Conservation (phyloP, 2,888 invertebrate species). For the Latrodectus hesperus region DNA sequence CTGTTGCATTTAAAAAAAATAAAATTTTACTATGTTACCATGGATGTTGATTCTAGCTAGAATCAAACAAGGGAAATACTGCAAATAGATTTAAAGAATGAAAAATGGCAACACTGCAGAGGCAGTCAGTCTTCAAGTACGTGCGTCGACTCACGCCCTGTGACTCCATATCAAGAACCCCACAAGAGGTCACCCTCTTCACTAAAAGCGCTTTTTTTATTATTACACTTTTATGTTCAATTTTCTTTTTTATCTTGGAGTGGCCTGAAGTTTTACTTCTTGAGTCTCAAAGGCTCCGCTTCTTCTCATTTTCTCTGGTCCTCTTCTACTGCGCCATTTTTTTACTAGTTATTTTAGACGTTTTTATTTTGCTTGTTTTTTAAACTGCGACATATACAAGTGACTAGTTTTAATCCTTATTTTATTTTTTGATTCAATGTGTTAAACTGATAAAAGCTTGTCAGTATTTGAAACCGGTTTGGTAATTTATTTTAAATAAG, state of each 20-base stretch:
- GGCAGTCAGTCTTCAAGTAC: conserved; percentile 59
- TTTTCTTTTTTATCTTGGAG: conserved; percentile 52
- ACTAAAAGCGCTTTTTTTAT: conserved; percentile 13
- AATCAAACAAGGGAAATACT: conserved; percentile 39
- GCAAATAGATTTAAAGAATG: neutral
- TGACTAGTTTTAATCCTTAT: neutral
- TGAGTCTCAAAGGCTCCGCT: conserved; percentile 54
- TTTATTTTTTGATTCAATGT: no score
- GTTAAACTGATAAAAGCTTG: no score
- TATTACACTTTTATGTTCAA: conserved; percentile 22
- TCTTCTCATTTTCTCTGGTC: conserved; percentile 18
- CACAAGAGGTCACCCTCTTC: conserved; percentile 55
- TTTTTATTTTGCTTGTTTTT: conserved; percentile 18
- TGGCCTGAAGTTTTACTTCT: conserved; percentile 44
- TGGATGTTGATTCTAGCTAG: neutral
- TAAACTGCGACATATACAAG: conserved; percentile 11
- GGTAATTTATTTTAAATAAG: no score
- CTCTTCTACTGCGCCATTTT: conserved; percentile 1
- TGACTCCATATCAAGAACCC: conserved; percentile 34
- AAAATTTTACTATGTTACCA: no score
- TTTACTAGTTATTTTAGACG: neutral
- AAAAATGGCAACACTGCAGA: conserved; percentile 46
- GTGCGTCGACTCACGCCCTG: conserved; percentile 61
- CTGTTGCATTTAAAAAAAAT: no score
- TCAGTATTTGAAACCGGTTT: no score